Evolutionary conservation across 1,140 invertebrate species (phyloP).

Genomic region (Elysia chlorotica): DNA sequence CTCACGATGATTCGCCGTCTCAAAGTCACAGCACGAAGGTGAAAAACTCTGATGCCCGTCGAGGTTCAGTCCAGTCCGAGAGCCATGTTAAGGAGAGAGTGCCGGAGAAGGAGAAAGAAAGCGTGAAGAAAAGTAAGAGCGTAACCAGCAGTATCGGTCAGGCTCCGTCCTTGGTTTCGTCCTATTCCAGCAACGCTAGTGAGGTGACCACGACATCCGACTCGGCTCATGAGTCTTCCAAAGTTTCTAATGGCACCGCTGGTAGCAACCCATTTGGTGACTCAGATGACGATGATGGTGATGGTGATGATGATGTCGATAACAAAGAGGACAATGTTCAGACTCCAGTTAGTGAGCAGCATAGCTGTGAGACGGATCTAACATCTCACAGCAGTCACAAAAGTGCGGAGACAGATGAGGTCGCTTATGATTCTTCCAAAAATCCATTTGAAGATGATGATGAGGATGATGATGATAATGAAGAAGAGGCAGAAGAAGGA

Average conservation of each 20-base stretch:
- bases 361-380: background rate
- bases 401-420: background rate
- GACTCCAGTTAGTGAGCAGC: background rate
- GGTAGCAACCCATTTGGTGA: background rate
- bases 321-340: background rate
- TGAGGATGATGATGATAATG: background rate
- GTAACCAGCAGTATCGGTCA: constrained; percentile 22
- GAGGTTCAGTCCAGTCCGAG: constrained; percentile 3
- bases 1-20: no score
- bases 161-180: constrained; percentile 18
- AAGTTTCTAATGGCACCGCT: background rate
- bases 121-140: constrained; percentile 18
- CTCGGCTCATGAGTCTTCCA: constrained; percentile 4
- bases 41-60: background rate
- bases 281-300: background rate
- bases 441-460: background rate
- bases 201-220: constrained; percentile 15
- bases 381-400: background rate
- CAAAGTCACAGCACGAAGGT: no score
- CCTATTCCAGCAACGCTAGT: constrained; percentile 19
- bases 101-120: no score
- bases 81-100: constrained; percentile 4
- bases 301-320: background rate
- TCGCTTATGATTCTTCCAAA: background rate
- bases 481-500: background rate